Percentiles rank a stretch among this genome's conserved stretches.
Evolutionary conservation across 2,113 vertebrate genomes (phyloP).

Genomic region (Pelodiscus sinensis): DNA sequence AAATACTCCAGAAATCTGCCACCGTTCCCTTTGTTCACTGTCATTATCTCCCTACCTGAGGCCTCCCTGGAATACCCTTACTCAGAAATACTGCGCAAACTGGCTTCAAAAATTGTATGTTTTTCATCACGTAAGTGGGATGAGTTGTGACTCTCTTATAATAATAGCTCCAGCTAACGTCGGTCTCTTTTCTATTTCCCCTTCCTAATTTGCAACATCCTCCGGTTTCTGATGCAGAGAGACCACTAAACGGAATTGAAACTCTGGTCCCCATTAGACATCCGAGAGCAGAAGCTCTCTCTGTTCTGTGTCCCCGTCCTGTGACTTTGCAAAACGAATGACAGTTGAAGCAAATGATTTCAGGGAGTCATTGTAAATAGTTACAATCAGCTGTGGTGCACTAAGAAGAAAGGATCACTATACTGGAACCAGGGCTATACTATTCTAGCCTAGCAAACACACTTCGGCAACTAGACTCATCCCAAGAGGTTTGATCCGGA

Average conservation of each 20-base stretch:
- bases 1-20: neutral
- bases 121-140: neutral
- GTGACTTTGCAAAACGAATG: neutral
- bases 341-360: neutral
- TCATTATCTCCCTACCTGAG: neutral
- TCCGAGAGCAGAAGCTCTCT: neutral
- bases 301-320: neutral
- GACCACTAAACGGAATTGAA: rapidly evolving
- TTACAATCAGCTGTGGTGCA: neutral
- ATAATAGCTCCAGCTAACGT: no score
- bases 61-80: neutral
- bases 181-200: neutral
- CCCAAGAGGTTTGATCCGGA: neutral
- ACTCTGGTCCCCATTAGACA: neutral
- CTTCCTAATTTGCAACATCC: neutral
- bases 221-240: neutral
- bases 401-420: neutral
- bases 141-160: neutral
- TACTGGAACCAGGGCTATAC: rapidly evolving
- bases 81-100: neutral
- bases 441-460: neutral
- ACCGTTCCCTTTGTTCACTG: neutral
- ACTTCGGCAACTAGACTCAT: rapidly evolving
- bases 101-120: neutral
- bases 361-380: neutral